phyloP scores from a whole-genome alignment of 1,140 invertebrate genomes.

The Parasteatoda tepidariorum region DNA sequence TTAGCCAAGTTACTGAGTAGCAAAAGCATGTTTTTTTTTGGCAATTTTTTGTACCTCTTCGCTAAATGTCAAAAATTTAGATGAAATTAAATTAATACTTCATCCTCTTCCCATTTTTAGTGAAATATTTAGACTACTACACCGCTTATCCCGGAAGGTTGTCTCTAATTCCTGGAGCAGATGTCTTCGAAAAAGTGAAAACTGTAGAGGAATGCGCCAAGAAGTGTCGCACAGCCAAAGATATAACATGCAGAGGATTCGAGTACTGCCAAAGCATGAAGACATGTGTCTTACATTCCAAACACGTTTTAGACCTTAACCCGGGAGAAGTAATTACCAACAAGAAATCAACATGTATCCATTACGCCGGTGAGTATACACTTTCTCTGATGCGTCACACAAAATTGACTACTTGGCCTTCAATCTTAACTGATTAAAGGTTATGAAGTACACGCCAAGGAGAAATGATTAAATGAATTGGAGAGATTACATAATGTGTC shows the following conservation, averaged over 20 bases:
- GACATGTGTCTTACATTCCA: conserved; percentile 41
- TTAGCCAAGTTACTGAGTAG: too few relatives aligned
- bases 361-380: conserved; percentile 37
- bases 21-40: too few relatives aligned
- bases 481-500: too few relatives aligned
- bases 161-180: not conserved
- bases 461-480: too few relatives aligned
- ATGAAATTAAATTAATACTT: too few relatives aligned
- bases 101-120: conserved; percentile 26
- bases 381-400: not conserved
- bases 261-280: conserved; percentile 23
- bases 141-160: conserved; percentile 28
- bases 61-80: too few relatives aligned
- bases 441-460: too few relatives aligned
- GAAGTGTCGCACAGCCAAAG: conserved; percentile 6
- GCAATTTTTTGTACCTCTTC: too few relatives aligned
- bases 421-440: too few relatives aligned
- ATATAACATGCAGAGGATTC: conserved; percentile 47
- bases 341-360: conserved; percentile 21
- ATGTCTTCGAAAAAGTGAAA: not conserved
- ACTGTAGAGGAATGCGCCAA: conserved; percentile 41
- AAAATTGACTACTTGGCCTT: too few relatives aligned
- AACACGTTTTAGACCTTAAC: conserved; percentile 45
- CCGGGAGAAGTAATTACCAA: not conserved
- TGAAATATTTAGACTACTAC: conserved; percentile 37